Evolutionary conservation across 1,140 invertebrate genomes (phyloP).

Genomic region (Atta texana): DNA sequence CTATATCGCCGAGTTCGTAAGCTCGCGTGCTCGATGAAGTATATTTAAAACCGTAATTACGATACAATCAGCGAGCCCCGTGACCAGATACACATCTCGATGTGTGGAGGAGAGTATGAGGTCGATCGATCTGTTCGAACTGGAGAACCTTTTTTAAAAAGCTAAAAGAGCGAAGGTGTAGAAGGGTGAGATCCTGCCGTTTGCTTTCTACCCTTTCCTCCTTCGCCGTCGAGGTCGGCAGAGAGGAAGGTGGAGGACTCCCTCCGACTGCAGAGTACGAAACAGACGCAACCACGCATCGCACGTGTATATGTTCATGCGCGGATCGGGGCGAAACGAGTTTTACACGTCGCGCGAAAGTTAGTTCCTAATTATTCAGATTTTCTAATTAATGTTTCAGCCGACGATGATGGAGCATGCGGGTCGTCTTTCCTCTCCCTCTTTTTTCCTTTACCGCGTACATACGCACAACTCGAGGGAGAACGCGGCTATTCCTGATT

Average conservation of each 20-base stretch:
- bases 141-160: constrained; percentile 74
- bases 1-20: constrained; percentile 2
- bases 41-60: constrained; percentile 85
- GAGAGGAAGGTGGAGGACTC: constrained; percentile 59
- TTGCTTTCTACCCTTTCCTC: constrained; percentile 20
- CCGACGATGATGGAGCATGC: constrained; percentile 82
- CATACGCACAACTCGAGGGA: constrained; percentile 37
- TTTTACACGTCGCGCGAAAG: constrained; percentile 81
- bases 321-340: constrained; percentile 51
- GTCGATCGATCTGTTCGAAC: constrained; percentile 82
- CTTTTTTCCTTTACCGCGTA: constrained; percentile 77
- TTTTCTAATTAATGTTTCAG: constrained; percentile 85
- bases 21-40: constrained; percentile 83
- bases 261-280: constrained; percentile 28
- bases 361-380: constrained; percentile 86
- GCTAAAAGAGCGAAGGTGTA: constrained; percentile 64
- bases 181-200: constrained; percentile 14
- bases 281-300: constrained; percentile 52
- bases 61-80: constrained; percentile 83
- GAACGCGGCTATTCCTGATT: constrained; percentile 58
- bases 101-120: constrained; percentile 69
- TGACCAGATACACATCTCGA: constrained; percentile 84
- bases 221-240: constrained; percentile 44
- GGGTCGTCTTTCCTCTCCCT: constrained; percentile 77
- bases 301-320: constrained; percentile 32